These are phyloP conservation scores for Caradrina kadenii DNA, from an alignment of 2,888 invertebrate genomes.

Conservation along the genomic window DNA sequence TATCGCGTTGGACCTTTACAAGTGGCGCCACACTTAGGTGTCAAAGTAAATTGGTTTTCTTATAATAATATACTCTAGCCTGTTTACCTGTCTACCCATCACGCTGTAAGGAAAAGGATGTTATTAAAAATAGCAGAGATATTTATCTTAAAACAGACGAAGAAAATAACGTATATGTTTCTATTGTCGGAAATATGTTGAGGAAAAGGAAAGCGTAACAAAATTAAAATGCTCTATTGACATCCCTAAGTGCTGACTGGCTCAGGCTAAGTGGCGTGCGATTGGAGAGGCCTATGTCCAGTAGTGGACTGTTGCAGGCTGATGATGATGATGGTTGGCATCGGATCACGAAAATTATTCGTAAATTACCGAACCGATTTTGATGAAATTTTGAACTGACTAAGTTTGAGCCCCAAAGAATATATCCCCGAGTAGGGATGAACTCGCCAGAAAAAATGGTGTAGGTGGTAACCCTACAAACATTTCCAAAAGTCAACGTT, in stretches of 20 bases:
- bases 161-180: background rate
- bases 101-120: conserved; percentile 1
- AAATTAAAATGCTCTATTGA: background rate
- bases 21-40: conserved; percentile 7
- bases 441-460: no score
- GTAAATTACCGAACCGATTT: no score
- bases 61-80: conserved; percentile 7
- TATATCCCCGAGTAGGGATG: no score
- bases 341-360: no score
- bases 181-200: background rate
- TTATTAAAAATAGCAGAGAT: conserved; percentile 53
- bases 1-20: background rate
- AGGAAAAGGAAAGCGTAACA: background rate
- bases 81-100: conserved; percentile 31
- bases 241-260: no score
- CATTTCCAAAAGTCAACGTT: background rate
- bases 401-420: no score
- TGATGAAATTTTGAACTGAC: no score
- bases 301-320: no score
- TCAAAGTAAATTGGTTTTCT: background rate
- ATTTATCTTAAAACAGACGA: conserved; percentile 9
- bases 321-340: no score
- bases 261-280: no score
- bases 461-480: background rate
- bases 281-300: no score